Base-by-base conservation (phyloP, 1,140 invertebrate species). In the Battus philenor region DNA sequence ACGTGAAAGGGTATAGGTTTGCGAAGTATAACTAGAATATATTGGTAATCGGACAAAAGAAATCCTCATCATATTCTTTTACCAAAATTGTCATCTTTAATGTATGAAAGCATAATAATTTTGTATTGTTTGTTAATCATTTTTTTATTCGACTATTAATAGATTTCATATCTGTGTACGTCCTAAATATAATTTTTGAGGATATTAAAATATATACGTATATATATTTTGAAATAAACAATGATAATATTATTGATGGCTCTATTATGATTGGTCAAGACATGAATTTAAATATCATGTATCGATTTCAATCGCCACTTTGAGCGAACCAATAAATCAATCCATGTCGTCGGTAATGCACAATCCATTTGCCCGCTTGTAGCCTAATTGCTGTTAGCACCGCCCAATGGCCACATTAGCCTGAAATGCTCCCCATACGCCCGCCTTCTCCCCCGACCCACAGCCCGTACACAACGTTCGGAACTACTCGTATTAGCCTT, bases 1-100 rank as follows among this genome's bases (percentile, higher is more conserved):
- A 82, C 81, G 77, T 82, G 76, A 77, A 80, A 69, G 62, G 68
- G 79, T 82, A 83, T 79, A 70, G n/a, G n/a, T n/a, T n/a, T n/a
- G n/a, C n/a, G n/a, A n/a, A n/a, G n/a, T n/a, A n/a, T n/a, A n/a
- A n/a, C n/a, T n/a, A n/a, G n/a, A n/a, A n/a, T n/a, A n/a, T n/a
- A n/a, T n/a, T n/a, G n/a, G n/a, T n/a, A n/a, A n/a, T n/a, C n/a
- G n/a, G n/a, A n/a, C n/a, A n/a, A n/a, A n/a, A n/a, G n/a, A n/a
- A n/a, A n/a, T n/a, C n/a, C n/a, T n/a, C n/a, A n/a, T n/a, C n/a
- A n/a, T n/a, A n/a, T n/a, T n/a, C n/a, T n/a, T n/a, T n/a, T n/a
- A n/a, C n/a, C n/a, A n/a, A n/a, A n/a, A n/a, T n/a, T n/a, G n/a
- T n/a, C n/a, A n/a, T n/a, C n/a, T n/a, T n/a, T n/a, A n/a, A n/a